phyloP scores from a whole-genome alignment of 2,888 invertebrate species.

The Stenchaetothrips biformis region DNA sequence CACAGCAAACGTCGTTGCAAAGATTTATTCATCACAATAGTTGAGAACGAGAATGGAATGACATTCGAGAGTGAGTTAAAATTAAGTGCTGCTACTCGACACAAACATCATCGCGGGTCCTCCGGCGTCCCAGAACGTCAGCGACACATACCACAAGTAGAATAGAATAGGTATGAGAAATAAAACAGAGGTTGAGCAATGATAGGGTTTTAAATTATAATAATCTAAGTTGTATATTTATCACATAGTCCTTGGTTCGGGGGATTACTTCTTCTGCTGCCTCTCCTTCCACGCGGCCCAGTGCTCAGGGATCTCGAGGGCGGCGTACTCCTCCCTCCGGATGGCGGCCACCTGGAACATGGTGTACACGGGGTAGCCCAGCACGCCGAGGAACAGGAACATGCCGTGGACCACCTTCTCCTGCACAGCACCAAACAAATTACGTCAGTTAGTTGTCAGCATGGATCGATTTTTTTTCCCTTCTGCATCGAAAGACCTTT shows the following conservation, averaged over 20 bases:
- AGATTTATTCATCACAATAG: not conserved
- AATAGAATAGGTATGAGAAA: not conserved
- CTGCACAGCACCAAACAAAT: not conserved
- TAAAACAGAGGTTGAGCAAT: not conserved
- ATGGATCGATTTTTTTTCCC: too few species aligned
- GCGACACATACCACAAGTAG: not conserved
- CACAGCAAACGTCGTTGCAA: not conserved
- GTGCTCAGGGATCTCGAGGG: not conserved
- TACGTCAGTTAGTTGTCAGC: too few species aligned
- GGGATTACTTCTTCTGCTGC: not conserved
- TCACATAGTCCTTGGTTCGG: not conserved
- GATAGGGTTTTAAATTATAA: not conserved
- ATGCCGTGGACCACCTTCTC: not conserved
- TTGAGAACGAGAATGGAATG: not conserved
- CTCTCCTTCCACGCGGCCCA: not conserved
- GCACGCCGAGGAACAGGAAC: not conserved
- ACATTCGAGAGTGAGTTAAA: not conserved
- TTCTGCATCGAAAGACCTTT: too few species aligned
- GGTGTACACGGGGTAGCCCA: slow-evolving; percentile 3
- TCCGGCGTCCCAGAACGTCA: not conserved
- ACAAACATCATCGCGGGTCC: not conserved
- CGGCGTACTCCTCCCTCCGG: not conserved
- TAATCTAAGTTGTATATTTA: not conserved
- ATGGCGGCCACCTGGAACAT: not conserved
- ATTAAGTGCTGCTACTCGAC: not conserved